Conservation (phyloP, 1,140 invertebrate species). For the Triops longicaudatus region DNA sequence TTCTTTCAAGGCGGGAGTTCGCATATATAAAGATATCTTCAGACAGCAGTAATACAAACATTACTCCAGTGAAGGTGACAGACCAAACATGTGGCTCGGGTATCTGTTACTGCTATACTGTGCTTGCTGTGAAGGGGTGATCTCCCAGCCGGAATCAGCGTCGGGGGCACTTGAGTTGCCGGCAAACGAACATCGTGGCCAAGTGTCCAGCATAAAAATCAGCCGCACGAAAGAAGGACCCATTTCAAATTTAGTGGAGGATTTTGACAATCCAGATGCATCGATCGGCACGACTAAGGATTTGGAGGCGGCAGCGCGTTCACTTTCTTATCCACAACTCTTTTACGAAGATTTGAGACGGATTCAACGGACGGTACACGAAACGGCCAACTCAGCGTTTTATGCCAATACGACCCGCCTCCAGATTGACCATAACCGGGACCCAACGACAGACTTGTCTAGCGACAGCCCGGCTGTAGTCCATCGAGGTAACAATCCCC, state of each 20-base stretch:
- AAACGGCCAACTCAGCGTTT: not conserved
- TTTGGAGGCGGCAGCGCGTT: not conserved
- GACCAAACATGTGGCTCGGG: not conserved
- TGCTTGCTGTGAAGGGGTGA: not conserved
- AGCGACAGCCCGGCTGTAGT: not conserved
- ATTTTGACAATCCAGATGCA: not conserved
- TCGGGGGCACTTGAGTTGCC: not conserved
- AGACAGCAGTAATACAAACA: not conserved
- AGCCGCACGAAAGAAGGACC: not conserved
- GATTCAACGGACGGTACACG: not conserved
- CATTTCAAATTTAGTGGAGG: not conserved
- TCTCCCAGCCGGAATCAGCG: not conserved
- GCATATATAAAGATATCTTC: not conserved
- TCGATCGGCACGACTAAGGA: not conserved
- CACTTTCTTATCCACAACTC: not conserved
- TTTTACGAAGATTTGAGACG: not conserved
- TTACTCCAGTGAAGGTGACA: not conserved
- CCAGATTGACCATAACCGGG: not conserved
- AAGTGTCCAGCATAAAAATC: not conserved
- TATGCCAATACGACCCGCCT: not conserved
- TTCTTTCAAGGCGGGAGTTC: not conserved
- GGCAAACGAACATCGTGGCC: not conserved
- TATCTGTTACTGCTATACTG: not conserved
- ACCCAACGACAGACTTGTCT: not conserved
- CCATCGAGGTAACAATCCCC: not conserved